Evolutionary conservation across 2,888 invertebrate species (phyloP), one percentile per base, ranked within the genome.

Genomic region (Celastrina argiolus): DNA sequence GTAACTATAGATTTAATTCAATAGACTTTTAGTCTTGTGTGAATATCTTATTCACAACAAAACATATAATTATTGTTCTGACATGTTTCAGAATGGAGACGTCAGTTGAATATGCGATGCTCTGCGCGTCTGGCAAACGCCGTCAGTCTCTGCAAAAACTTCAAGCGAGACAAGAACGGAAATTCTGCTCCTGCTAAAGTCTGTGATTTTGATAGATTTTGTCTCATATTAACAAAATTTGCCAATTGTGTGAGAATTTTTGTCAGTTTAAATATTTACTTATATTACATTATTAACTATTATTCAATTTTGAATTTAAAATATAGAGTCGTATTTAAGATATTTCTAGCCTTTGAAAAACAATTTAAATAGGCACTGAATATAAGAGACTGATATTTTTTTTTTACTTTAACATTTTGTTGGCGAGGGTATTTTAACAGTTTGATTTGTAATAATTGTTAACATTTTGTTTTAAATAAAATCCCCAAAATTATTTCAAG

Each of bases 81-180:
- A 14, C 56, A 65, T 16, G 63, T 69, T 67, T 31, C 64, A 92
- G 94, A 76, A 95, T 95, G 94, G 95, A 95, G 78, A 85, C 91
- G 0, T 94, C 94, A 2, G 93, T 94, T 10, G 94, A 94, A 74
- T 93, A 92, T 71, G 94, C 94, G 0, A 91, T 94, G 90, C 80
- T 94, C 56, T 92, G 92, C 68, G 90, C 92, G 0, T 86, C 91
- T 0, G 91, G 91, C 0, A 78, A 89, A 0, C 83, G 91, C 39
- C 80, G 84, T 10, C 86, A 90, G 69, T 90, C 90, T 0, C 74
- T 91, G 64, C 91, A 90, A 69, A 87, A 83, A 70, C 78, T 90
- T 34, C 89, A 89, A 75, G 87, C 88, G 1, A 85, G 80, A 70
- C 87, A 88, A 70, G 90, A 89, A 58, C 78, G 80, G 61, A 87